Evolutionary conservation across 2,797 vertebrate genomes (phyloP).

Genomic region (Urocyon cinereoargenteus): DNA sequence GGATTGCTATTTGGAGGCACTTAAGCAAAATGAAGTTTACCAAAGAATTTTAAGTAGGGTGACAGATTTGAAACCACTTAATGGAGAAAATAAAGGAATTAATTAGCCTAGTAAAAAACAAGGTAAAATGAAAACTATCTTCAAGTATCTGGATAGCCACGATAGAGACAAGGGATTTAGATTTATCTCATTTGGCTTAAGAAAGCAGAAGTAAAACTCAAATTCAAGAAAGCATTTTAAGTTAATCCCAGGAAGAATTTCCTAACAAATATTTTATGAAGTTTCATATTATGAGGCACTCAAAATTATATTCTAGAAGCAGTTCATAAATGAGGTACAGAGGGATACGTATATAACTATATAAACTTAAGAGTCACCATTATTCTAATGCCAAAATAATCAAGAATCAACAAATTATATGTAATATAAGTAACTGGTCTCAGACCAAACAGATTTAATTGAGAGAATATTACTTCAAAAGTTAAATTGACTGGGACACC

Average conservation of each 20-base stretch:
- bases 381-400: constrained; percentile 37
- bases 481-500: background rate
- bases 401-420: background rate
- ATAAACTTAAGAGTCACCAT: background rate
- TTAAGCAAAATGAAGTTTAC: background rate
- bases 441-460: background rate
- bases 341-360: background rate
- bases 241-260: background rate
- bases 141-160: background rate
- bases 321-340: background rate
- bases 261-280: background rate
- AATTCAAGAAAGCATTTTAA: constrained; percentile 3
- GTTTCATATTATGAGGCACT: background rate
- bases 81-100: background rate
- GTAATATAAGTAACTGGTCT: background rate
- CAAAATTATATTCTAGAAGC: background rate
- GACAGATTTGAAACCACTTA: background rate
- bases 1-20: background rate
- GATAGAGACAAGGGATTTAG: background rate
- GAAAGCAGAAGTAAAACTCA: constrained; percentile 20
- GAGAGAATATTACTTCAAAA: background rate
- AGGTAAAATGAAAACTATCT: background rate
- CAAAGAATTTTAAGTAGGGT: background rate
- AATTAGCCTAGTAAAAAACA: background rate
- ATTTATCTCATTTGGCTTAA: background rate